Base-by-base conservation (phyloP, 30 jellyfish, hydroid and myxozoan species). In the Mastigias papua region DNA sequence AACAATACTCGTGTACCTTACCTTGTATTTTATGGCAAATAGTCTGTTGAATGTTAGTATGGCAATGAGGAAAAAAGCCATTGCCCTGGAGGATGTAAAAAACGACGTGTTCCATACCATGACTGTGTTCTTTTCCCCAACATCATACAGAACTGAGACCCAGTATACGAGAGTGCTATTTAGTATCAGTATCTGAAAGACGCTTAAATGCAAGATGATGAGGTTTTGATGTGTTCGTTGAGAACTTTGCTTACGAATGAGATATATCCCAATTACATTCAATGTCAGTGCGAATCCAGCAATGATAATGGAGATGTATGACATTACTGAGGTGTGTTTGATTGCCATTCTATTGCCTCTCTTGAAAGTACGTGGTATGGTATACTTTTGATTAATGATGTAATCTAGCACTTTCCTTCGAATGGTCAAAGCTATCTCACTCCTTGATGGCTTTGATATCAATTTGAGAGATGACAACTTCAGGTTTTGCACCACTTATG, bases 161-260 rank as follows among this genome's bases (percentile, higher is more conserved):
- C 35, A 63, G 20, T 11, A 27, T 3, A 63, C 35, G 6, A 27
- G 46, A 63, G 74, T 37, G 1, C 9, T 17, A 22, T 10, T 63
- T 5, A 23, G 10, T 8, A 20, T 17, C 42, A 23, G 69, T 15
- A 72, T 34, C 26, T 34, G 62, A 16, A 50, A 15, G 22, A 72
- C 7, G 37, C 83, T 72, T 4, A 72, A 25, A 42, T 72, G 83
- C 16, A 72, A 9, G 42, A 72, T 60, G 3, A 72, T 72, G 33
- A 4, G 19, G 29, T 72, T 72, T 25, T 72, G 83, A 72, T 72
- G 83, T 20, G 83, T 72, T 19, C 83, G 83, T n/a, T 72, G 67
- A 0, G 19, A 1, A 2, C 74, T 37, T 5, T 8, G 22, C 26
- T 23, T 63, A 7, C 19, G 19, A 27, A 63, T n/a, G 74, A 63